These are phyloP conservation scores for Tetramorium simillimum DNA, from an alignment of 1,140 invertebrate genomes.

Conservation along the genomic window DNA sequence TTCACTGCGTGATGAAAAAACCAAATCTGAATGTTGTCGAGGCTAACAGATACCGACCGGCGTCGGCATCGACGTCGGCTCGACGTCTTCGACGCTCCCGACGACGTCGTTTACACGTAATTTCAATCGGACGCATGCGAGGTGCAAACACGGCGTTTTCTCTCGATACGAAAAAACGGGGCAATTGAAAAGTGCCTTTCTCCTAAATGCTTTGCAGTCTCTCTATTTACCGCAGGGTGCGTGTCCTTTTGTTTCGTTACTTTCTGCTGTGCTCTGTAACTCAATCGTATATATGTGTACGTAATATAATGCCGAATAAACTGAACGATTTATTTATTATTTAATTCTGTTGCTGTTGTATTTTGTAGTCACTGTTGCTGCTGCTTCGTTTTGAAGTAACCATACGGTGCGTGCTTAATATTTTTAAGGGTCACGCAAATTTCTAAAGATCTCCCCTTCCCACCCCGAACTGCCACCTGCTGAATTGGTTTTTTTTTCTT, in stretches of 20 bases:
- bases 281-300: conserved; percentile 70
- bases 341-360: conserved; percentile 43
- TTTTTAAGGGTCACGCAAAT: conserved; percentile 80
- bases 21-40: conserved; percentile 35
- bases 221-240: conserved; percentile 77
- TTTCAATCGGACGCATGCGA: conserved; percentile 49
- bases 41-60: conserved; percentile 24
- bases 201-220: conserved; percentile 83
- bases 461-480: conserved; percentile 79
- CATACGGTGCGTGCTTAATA: conserved; percentile 76
- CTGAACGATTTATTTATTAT: conserved; percentile 65
- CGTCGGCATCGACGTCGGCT: conserved; percentile 6
- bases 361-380: conserved; percentile 28
- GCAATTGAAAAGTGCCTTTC: conserved; percentile 73
- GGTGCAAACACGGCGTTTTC: conserved; percentile 60
- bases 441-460: conserved; percentile 81
- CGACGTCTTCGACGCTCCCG: conserved; percentile 11
- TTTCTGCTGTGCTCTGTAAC: conserved; percentile 78
- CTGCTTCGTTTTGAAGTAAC: conserved; percentile 76
- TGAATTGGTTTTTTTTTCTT: conserved; percentile 83
- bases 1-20: conserved; percentile 42
- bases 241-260: conserved; percentile 71
- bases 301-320: conserved; percentile 45
- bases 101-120: conserved; percentile 47
- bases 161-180: conserved; percentile 66